Percentiles rank a stretch among this genome's conserved stretches.
Evolutionary conservation across 1,140 invertebrate species (phyloP).

Genomic region (Microplitis demolitor): DNA sequence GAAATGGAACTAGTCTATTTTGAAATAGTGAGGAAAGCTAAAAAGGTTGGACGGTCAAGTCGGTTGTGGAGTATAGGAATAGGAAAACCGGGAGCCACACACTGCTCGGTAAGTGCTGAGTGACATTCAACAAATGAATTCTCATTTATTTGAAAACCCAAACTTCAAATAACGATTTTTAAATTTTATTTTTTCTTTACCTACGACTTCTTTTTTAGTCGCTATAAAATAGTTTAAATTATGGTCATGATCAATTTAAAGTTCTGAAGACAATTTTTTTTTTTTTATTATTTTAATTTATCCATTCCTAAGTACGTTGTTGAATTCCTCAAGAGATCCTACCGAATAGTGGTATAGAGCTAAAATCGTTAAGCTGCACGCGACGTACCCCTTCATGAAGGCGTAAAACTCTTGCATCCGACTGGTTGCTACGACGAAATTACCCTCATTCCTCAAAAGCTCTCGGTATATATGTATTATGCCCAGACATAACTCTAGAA

Average conservation of each 20-base stretch:
- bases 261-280: too few species aligned
- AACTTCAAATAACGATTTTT: too few species aligned
- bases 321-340: background rate
- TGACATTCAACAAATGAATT: background rate
- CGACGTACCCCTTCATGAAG: background rate
- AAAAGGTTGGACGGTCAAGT: too few species aligned
- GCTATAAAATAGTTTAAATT: background rate
- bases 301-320: background rate
- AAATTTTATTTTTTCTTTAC: background rate
- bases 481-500: background rate
- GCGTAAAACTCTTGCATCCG: slow-evolving; percentile 14
- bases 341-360: background rate
- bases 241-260: too few species aligned
- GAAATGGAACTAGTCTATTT: slow-evolving; percentile 43
- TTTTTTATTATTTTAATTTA: background rate
- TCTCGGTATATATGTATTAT: background rate
- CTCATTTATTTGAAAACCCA: background rate
- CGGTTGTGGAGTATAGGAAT: too few species aligned
- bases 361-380: slow-evolving; percentile 16
- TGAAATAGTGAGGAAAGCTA: slow-evolving; percentile 9
- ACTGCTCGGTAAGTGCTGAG: background rate
- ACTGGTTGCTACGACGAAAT: slow-evolving; percentile 28
- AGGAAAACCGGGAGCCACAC: background rate
- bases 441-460: slow-evolving; percentile 34
- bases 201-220: background rate